Conservation (phyloP, 2,113 vertebrate species). For the Craseonycteris thonglongyai region DNA sequence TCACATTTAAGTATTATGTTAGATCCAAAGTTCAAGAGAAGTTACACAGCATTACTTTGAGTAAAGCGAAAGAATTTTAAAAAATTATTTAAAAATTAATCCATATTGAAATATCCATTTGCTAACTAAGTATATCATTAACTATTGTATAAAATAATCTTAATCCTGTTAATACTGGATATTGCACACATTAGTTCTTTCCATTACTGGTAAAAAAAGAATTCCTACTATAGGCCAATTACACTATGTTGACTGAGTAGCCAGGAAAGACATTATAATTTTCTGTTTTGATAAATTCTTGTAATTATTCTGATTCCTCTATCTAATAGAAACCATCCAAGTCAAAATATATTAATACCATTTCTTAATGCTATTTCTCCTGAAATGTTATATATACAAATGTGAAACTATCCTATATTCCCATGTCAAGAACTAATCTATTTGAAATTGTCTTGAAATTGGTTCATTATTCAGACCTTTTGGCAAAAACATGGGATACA, state of each 20-base stretch:
- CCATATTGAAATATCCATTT: not conserved
- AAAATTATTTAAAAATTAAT: not conserved
- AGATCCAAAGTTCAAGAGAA: not conserved
- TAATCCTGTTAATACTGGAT: not conserved
- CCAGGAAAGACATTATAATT: not conserved
- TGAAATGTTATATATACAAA: not conserved
- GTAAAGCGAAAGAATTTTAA: not conserved
- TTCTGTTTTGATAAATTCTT: not conserved
- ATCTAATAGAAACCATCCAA: not conserved
- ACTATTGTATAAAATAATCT: not conserved
- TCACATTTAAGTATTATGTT: not conserved
- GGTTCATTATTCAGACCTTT: not conserved
- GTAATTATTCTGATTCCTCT: not conserved
- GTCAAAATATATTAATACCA: not conserved
- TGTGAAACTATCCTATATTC: not conserved
- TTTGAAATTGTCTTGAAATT: not conserved
- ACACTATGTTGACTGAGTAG: not conserved
- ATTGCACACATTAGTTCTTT: not conserved
- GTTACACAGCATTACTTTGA: not conserved
- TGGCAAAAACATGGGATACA: not conserved
- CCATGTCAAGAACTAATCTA: not conserved
- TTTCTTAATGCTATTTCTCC: not conserved
- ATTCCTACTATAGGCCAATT: not conserved
- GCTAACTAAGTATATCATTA: not conserved
- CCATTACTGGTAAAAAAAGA: not conserved